Conservation (phyloP, 2,888 invertebrate genomes). For the Mesorhabditis spiculigera region DNA sequence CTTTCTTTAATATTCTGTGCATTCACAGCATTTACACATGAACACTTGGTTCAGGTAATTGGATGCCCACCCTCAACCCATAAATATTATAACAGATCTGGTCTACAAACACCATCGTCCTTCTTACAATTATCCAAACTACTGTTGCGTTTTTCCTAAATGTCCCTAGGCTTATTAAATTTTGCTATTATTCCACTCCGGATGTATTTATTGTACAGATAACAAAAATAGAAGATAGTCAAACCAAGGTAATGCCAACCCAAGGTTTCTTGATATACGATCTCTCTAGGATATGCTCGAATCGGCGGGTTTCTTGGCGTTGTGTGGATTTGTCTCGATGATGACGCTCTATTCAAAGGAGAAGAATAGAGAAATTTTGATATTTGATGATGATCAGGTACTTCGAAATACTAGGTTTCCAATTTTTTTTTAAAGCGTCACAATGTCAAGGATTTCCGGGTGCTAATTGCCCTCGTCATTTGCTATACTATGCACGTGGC, state of each 20-base stretch:
- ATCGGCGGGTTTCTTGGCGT: not conserved
- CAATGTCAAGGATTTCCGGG: not conserved
- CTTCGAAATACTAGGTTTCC: too few relatives aligned
- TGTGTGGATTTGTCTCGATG: not conserved
- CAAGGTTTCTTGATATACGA: too few relatives aligned
- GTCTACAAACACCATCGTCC: not conserved
- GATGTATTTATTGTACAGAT: not conserved
- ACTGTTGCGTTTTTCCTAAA: not conserved
- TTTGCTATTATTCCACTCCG: not conserved
- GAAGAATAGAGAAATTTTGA: not conserved
- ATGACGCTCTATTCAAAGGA: not conserved
- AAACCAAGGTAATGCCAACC: too few relatives aligned
- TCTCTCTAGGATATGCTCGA: not conserved
- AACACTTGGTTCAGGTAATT: not conserved
- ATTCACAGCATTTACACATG: not conserved
- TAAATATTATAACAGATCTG: not conserved
- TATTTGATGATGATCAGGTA: not conserved
- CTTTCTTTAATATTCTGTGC: not conserved
- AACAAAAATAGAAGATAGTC: not conserved
- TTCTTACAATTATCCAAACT: not conserved
- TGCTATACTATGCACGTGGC: not conserved
- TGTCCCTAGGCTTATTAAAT: not conserved
- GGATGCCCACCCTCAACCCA: not conserved
- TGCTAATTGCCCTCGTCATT: not conserved
- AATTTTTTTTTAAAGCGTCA: not conserved